Base-by-base conservation (phyloP, 2,797 vertebrate species). In the Echeneis naucrates region DNA sequence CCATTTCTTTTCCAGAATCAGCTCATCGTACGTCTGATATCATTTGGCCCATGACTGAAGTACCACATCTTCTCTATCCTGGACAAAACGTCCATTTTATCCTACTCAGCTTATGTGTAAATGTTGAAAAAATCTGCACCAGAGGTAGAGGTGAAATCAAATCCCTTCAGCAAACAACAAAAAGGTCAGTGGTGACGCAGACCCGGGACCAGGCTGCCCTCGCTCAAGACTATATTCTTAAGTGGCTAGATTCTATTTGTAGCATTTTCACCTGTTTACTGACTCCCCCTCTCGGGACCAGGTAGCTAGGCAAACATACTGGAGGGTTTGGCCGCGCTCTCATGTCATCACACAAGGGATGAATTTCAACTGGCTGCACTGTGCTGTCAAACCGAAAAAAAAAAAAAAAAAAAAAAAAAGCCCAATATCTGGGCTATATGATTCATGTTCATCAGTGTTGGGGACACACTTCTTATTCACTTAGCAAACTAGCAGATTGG, bases 181-280 rank as follows among this genome's bases (percentile, higher is more conserved):
- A 94, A 93, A 93, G 92, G 92, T 94, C 93, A 93, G 90, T 89
- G 89, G 93, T 95, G 94, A 95, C 93, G 95, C 92, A 92, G 82
- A 80, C 80, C 54, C n/a, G 59, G 78, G 88, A 82, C 74, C 82
- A 80, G 84, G 74, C 77, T 21, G 83, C 78, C 82, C 83, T 88
- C 90, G 87, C 83, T 85, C 77, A 88, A 89, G 78, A 92, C 91
- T 82, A 84, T 90, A 91, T 88, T 87, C 87, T 91, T 92, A 92
- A 93, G 91, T 89, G 81, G 83, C 72, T 66, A 71, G 70, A 73
- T 91, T 90, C 92, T 94, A 95, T 94, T 94, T 94, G 92, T 89
- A 92, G 93, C 89, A 47, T 82, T 85, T 83, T 70, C 90, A 86
- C 84, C 86, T 94, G 90, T 94, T 94, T 93, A 93, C 92, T 48